A percentile compares a stretch with the other conserved stretches of the same genome.
These are phyloP conservation scores for Pilophorus perplexus DNA, from an alignment of 2,888 invertebrate genomes.

Conservation along the genomic window DNA sequence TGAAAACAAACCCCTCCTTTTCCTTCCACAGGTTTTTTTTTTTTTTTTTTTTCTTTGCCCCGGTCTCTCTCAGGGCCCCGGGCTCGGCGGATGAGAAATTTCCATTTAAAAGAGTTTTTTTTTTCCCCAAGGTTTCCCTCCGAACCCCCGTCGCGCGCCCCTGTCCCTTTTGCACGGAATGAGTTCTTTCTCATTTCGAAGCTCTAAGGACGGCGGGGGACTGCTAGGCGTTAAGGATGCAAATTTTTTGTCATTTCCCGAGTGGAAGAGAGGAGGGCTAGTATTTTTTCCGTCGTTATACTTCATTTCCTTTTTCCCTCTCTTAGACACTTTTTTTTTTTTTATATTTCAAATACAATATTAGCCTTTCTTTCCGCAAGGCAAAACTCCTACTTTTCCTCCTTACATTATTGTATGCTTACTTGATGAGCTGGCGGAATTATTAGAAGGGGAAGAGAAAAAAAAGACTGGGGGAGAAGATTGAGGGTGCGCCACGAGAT, in stretches of 20 bases:
- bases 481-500: conserved; percentile 36
- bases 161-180: conserved; percentile 33
- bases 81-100: conserved; percentile 42
- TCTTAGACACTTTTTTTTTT: conserved; percentile 4
- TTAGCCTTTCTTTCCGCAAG: conserved; percentile 38
- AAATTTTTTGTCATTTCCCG: conserved; percentile 48
- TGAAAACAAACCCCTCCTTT: conserved; percentile 35
- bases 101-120: conserved; percentile 46
- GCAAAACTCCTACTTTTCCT: neutral
- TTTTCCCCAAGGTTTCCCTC: neutral
- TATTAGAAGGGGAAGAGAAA: conserved; percentile 21
- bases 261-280: conserved; percentile 30
- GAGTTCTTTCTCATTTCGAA: conserved; percentile 50
- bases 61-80: conserved; percentile 20
- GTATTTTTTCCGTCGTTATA: conserved; percentile 45
- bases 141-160: conserved; percentile 11
- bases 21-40: neutral
- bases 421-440: conserved; percentile 37
- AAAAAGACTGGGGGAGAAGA: conserved; percentile 29
- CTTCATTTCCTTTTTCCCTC: conserved; percentile 41
- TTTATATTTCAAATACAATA: conserved; percentile 39
- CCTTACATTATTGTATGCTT: conserved; percentile 38
- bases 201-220: conserved; percentile 30
- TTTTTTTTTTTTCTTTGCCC: conserved; percentile 3
- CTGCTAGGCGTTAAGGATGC: conserved; percentile 49